Evolutionary conservation across 2,888 invertebrate species (phyloP), one percentile per base, ranked within the genome.

Genomic region (Drosophila picticornis): DNA sequence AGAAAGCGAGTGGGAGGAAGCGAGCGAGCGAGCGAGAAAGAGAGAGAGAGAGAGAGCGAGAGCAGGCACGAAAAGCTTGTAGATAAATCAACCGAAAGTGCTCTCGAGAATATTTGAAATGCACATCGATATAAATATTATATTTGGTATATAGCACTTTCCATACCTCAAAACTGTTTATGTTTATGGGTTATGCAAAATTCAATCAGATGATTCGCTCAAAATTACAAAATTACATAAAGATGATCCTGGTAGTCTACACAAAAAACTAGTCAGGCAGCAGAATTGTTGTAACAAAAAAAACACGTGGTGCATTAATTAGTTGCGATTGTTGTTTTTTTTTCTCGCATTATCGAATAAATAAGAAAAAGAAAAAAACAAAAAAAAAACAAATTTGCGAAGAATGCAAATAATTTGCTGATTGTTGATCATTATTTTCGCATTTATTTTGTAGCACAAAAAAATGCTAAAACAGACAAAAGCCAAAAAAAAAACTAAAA

Each of bases 61-160:
- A 66, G 63, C 55, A 57, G 46, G 48, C 61, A 55, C 65, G 62
- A 73, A 81, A 79, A 77, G 73, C 68, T 81, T 81, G 46, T 36
- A 36, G 32, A 46, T 65, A 77, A 73, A 53, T 25, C 38, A 48
- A 62, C 25, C 46, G 25, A 52, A 64, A 60, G 29, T 34, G 5
- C 52, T 59, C 36, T 32, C 48, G n/a, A 59, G 32, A 60, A 52
- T 57, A 48, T 52, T 56, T 40, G 27, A 56, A 46, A 46, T 25
- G 22, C 27, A 46, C 46, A 46, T 16, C 25, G 3, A 29, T n/a
- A 51, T 29, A 29, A n/a, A 29, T 3, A 51, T 11, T 11, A 36
- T 13, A 46, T 46, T 46, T 46, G 9, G 27, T 38, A 58, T 40
- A n/a, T 34, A 29, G 25, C 36, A 53, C 52, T 61, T 64, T 60